Percentiles rank a stretch among this genome's conserved stretches.
phyloP scores from a whole-genome alignment of 2,888 invertebrate species.

The Frankliniella fusca region DNA sequence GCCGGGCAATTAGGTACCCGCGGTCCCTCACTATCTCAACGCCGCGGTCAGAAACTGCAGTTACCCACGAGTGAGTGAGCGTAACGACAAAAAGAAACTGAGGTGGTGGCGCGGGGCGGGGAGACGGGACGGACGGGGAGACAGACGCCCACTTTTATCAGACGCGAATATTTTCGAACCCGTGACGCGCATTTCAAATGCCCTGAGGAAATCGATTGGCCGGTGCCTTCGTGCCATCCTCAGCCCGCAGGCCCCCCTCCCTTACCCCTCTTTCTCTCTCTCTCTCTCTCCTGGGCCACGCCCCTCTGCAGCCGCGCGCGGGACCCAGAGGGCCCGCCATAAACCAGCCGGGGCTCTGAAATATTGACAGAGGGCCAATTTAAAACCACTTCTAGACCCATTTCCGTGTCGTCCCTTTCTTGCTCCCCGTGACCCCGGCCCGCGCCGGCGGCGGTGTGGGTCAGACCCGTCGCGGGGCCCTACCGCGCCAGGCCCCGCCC shows the following conservation, averaged over 20 bases:
- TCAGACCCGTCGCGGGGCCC: no score
- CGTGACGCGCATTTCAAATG: no score
- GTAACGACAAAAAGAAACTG: no score
- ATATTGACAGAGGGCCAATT: constrained; percentile 22
- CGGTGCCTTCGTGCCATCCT: background rate
- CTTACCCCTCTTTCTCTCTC: background rate
- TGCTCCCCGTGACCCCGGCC: background rate
- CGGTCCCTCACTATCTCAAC: background rate
- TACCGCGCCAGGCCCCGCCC: no score
- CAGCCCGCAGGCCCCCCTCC: background rate
- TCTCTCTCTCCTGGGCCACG: no score
- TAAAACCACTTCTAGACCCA: constrained; percentile 24
- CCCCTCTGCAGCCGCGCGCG: background rate
- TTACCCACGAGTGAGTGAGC: no score
- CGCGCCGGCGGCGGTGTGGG: no score
- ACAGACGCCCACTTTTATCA: no score
- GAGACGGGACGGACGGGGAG: background rate
- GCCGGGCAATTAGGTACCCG: background rate
- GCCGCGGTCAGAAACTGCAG: background rate
- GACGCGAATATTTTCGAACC: no score
- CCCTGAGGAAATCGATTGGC: no score
- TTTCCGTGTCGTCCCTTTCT: constrained; percentile 25
- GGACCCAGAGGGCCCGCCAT: background rate
- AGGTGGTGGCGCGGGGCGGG: background rate
- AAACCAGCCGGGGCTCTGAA: background rate